These are phyloP conservation scores for sheep (Ovis aries) DNA, from an alignment of 2,113 vertebrate species.

Conservation along the genomic window ARS-UI_Ramb_v3.0 NC_056059.1:42845501-42846000, in stretches of 20 bases:
- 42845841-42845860: too few relatives aligned
- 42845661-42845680: background rate
- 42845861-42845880: too few relatives aligned
- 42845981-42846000: too few relatives aligned
- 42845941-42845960: too few relatives aligned
- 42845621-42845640: background rate
- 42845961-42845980: too few relatives aligned
- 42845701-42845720: background rate
- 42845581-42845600: background rate
- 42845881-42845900: too few relatives aligned
- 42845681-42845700: background rate
- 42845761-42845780: background rate
- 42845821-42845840: too few relatives aligned
- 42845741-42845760: background rate
- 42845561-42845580: background rate
- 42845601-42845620: background rate
- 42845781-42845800: too few relatives aligned
- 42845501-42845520: background rate
- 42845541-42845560: background rate
- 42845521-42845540: background rate
- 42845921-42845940: too few relatives aligned
- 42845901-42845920: too few relatives aligned
- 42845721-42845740: background rate
- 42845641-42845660: background rate
- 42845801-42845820: accelerated